These are phyloP conservation scores for Rhinolophus ferrumequinum DNA, from an alignment of 2,113 vertebrate species.

Conservation along the genomic window DNA sequence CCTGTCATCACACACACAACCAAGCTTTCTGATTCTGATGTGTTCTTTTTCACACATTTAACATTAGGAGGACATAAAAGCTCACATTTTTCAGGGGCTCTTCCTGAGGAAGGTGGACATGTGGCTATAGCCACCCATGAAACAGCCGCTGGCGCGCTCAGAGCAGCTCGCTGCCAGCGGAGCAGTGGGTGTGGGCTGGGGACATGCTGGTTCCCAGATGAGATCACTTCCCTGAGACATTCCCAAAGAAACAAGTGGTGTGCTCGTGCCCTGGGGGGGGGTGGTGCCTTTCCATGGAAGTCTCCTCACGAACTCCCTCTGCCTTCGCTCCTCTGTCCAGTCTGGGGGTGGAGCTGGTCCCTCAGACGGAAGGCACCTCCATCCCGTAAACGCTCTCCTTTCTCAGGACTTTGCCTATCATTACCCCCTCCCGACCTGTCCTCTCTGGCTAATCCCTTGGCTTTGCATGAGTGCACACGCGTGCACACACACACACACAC, in stretches of 20 bases:
- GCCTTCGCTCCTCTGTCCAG: background rate
- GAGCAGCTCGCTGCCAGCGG: background rate
- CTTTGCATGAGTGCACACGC: rapidly evolving
- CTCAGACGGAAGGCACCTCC: background rate
- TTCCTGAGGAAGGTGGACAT: background rate
- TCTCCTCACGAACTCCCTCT: background rate
- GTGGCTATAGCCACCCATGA: background rate
- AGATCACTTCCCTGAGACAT: slow-evolving; percentile 36
- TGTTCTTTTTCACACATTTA: background rate
- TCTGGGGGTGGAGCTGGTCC: background rate
- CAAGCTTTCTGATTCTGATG: background rate
- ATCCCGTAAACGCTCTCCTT: background rate
- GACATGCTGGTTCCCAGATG: slow-evolving; percentile 7
- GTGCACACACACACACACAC: background rate
- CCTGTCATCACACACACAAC: rapidly evolving
- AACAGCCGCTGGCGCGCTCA: rapidly evolving
- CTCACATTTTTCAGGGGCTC: background rate
- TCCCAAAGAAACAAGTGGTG: background rate
- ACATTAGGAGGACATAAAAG: background rate
- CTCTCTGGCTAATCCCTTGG: background rate
- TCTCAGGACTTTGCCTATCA: background rate
- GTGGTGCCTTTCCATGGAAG: background rate
- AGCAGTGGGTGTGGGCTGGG: background rate
- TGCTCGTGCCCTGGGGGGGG: background rate
- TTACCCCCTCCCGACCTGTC: background rate